Evolutionary conservation across 2,113 vertebrate genomes (phyloP), one percentile per base, ranked within the genome.

Genomic region (Xenus cinereus): DNA sequence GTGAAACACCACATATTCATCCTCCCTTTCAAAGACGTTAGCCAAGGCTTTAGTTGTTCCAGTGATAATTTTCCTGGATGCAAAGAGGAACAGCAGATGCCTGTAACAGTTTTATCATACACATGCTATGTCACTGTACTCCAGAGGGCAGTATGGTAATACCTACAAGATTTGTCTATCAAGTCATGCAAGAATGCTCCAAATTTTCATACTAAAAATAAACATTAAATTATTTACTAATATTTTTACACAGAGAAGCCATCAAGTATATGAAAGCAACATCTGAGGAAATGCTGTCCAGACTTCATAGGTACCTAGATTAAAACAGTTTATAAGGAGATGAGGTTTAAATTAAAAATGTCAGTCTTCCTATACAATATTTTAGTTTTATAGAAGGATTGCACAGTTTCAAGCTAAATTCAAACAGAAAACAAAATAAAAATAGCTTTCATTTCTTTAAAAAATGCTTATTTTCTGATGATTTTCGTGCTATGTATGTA

Each of bases 61-160:
- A 39, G 13, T 12, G 72, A 12, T 43, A 30, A 39, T 78, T 88
- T 56, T 63, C 28, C 72, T 62, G 71, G 37, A 56, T 64, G 41
- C 68, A 62, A 35, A 68, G 19, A 72, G 37, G 54, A 85, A 6
- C 16, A 75, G 62, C 67, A 92, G 46, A 92, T 37, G 23, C 54
- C 23, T 74, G 2, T 17, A 46, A 77, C 84, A 54, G 23, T 75
- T 62, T 27, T 7, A 14, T 27, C 35, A 15, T 9, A n/a, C 2
- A 5, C 20, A 28, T 30, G 43, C 46, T 90, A 64, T 81, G 68
- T n/a, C 67, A 23, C 60, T 84, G 97, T 84, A 94, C 98, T 97
- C 97, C 95, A 98, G 98, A 97, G 98, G 98, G 98, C 98, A 98
- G 97, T 94, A 92, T 97, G 97, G 98, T 84, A 92, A 96, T 97